Evolutionary conservation across 2,888 invertebrate genomes (phyloP).

Genomic region (Mesochorus sp.): DNA sequence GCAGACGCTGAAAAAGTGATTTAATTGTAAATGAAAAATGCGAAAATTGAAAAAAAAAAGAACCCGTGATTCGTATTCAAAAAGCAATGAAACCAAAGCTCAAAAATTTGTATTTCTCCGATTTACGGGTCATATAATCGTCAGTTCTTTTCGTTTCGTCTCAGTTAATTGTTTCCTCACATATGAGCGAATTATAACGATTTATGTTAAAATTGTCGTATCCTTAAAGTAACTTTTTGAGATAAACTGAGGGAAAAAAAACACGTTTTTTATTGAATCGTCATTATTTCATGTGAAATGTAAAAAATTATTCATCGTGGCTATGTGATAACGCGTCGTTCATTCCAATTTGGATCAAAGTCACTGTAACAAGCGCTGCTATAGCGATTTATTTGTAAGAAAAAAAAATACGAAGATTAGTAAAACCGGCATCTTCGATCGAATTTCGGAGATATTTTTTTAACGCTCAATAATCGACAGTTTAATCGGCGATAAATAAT

Average conservation of each 20-base stretch:
- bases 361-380: constrained; percentile 5
- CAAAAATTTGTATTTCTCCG: no score
- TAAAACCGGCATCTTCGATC: constrained; percentile 26
- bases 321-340: constrained; percentile 19
- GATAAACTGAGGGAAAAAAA: background rate
- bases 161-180: background rate
- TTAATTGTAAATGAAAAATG: constrained; percentile 22
- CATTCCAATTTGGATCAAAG: background rate
- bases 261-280: constrained; percentile 22
- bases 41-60: background rate
- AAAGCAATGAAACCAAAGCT: no score
- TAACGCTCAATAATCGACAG: constrained; percentile 36
- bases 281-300: constrained; percentile 47
- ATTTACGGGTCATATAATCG: no score
- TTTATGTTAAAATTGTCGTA: no score
- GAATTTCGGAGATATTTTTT: constrained; percentile 55
- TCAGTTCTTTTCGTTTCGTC: no score
- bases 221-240: constrained; percentile 17
- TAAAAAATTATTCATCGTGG: constrained; percentile 22
- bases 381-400: constrained; percentile 10
- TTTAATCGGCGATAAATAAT: constrained; percentile 44
- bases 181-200: no score
- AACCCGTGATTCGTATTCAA: no score
- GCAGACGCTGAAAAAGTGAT: constrained; percentile 8
- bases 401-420: constrained; percentile 6